These are phyloP conservation scores for Ictalurus furcatus DNA, from an alignment of 2,113 vertebrate genomes.

Conservation along the genomic window DNA sequence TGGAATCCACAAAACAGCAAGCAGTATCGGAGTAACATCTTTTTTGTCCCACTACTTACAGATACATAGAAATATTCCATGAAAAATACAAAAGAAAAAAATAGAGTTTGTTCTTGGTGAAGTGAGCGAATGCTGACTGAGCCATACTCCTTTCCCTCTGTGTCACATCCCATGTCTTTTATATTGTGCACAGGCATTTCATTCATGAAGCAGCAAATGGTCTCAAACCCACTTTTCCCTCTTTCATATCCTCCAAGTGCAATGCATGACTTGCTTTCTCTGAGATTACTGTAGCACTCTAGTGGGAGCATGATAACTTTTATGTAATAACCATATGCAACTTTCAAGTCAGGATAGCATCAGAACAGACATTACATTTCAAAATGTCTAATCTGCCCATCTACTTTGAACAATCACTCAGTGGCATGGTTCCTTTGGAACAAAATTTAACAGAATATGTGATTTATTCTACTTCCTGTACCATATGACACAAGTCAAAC, in stretches of 20 bases:
- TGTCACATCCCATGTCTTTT: constrained; percentile 61
- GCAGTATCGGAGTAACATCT: not conserved
- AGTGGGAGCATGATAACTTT: constrained; percentile 67
- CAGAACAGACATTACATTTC: constrained; percentile 50
- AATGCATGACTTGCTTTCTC: constrained; percentile 53
- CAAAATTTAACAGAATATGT: not conserved
- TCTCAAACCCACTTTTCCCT: constrained; percentile 70
- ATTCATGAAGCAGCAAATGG: constrained; percentile 69
- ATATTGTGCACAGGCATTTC: constrained; percentile 69
- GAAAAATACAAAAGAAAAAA: not conserved
- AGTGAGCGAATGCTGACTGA: not conserved
- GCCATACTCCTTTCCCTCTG: constrained; percentile 19
- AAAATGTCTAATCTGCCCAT: constrained; percentile 6
- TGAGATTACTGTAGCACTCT: constrained; percentile 69
- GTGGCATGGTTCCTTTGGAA: constrained; percentile 28
- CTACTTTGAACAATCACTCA: constrained; percentile 11
- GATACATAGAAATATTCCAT: not conserved
- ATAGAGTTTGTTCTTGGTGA: constrained; percentile 5
- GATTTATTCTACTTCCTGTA: not conserved
- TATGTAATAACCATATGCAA: constrained; percentile 71
- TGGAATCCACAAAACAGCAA: not conserved
- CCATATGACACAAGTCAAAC: not conserved
- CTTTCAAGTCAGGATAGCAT: constrained; percentile 61
- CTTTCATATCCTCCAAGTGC: constrained; percentile 64
- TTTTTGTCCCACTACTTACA: not conserved